These are phyloP conservation scores for Leptinotarsa juncta DNA, from an alignment of 2,888 invertebrate species.

Conservation along the genomic window DNA sequence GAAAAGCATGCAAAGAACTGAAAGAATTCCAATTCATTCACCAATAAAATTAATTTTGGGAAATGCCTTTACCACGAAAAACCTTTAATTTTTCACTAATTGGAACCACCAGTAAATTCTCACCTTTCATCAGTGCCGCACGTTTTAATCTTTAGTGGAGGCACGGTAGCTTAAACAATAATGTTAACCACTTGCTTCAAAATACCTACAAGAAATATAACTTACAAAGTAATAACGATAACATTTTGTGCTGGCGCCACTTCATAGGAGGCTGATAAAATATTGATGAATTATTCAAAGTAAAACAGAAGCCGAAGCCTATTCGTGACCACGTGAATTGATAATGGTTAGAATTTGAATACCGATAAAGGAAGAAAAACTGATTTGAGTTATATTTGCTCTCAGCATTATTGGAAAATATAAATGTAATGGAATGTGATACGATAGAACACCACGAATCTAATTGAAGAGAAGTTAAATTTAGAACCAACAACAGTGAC, in stretches of 20 bases:
- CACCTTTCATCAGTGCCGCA: slow-evolving; percentile 36
- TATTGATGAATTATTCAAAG: slow-evolving; percentile 26
- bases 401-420: background rate
- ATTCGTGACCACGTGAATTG: slow-evolving; percentile 1
- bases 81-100: slow-evolving; percentile 34
- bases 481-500: no score
- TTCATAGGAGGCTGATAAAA: slow-evolving; percentile 23
- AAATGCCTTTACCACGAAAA: slow-evolving; percentile 28
- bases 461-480: no score
- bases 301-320: slow-evolving; percentile 11
- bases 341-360: slow-evolving; percentile 17
- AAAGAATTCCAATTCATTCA: slow-evolving; percentile 25
- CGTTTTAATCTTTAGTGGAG: slow-evolving; percentile 25
- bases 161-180: slow-evolving; percentile 40
- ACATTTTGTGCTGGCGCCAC: slow-evolving; percentile 20
- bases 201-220: slow-evolving; percentile 34
- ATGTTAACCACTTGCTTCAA: slow-evolving; percentile 36
- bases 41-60: slow-evolving; percentile 31
- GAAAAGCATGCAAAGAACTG: slow-evolving; percentile 18
- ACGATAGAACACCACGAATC: background rate
- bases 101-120: slow-evolving; percentile 29
- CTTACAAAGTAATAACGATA: slow-evolving; percentile 27
- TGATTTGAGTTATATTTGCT: slow-evolving; percentile 1
- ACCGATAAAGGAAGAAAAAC: slow-evolving; percentile 6
- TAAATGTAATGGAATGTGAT: background rate